These are phyloP conservation scores for Apus apus DNA, from an alignment of 2,113 vertebrate species.

Conservation along the genomic window DNA sequence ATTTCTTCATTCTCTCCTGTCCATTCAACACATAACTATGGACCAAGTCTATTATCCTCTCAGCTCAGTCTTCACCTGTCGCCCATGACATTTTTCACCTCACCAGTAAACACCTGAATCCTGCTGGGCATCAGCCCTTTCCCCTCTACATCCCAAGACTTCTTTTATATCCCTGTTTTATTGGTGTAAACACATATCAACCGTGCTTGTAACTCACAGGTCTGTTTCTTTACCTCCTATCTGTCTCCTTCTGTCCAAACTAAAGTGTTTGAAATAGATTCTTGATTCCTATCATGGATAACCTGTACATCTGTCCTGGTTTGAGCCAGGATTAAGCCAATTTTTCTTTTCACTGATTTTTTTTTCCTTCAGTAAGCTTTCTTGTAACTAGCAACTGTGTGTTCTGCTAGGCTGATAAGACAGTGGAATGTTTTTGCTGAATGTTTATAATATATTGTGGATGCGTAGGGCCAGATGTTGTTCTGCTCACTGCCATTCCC, in stretches of 20 bases:
- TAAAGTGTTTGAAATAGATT: neutral
- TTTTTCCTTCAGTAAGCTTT: no score
- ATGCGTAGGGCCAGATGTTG: no score
- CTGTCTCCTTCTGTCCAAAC: neutral
- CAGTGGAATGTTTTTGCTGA: no score
- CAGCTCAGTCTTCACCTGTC: neutral
- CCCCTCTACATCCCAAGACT: neutral
- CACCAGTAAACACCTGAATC: neutral
- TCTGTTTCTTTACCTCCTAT: neutral
- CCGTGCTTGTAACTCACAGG: neutral
- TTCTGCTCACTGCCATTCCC: no score
- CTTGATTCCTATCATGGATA: rapidly evolving
- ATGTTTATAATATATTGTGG: no score
- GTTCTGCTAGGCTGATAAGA: no score
- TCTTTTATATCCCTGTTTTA: neutral
- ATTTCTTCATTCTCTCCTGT: neutral
- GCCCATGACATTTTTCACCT: neutral
- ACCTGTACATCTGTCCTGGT: no score
- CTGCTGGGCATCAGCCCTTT: neutral
- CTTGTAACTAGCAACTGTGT: no score
- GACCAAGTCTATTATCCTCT: neutral
- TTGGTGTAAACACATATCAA: neutral
- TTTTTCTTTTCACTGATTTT: no score
- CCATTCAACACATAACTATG: neutral
- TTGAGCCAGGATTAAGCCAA: no score